Percentiles rank a stretch among this genome's conserved stretches.
Conservation (phyloP, 2,113 vertebrate genomes). For the Cyprinodon brontotheroides region DNA sequence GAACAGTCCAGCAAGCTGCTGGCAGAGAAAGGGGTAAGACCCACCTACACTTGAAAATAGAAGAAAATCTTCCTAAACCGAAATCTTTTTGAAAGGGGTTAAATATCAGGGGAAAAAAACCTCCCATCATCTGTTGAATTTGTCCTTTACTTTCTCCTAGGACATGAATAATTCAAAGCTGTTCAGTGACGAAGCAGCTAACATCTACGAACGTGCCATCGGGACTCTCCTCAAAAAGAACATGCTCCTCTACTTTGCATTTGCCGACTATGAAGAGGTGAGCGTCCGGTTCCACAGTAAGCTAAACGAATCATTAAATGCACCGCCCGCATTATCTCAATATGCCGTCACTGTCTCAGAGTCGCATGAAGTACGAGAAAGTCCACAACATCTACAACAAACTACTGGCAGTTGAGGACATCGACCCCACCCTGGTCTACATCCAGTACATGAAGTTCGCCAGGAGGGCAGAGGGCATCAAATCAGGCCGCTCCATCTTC, state of each 20-base stretch:
- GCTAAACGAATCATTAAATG: fast-evolving
- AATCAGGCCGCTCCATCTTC: constrained; percentile 96
- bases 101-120: not conserved
- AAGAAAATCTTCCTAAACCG: not conserved
- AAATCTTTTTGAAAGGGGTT: not conserved
- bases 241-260: constrained; percentile 99
- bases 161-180: constrained; percentile 99
- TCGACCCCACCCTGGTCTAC: constrained; percentile 98
- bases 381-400: constrained; percentile 98
- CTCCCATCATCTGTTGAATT: not conserved
- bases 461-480: constrained; percentile 97
- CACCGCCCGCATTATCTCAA: fast-evolving
- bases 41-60: not conserved
- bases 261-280: constrained; percentile 98
- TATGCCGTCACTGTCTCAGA: constrained; percentile 74
- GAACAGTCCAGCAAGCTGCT: constrained; percentile 98
- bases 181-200: constrained; percentile 98
- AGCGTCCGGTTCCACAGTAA: constrained; percentile 36
- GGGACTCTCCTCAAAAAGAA: constrained; percentile 98
- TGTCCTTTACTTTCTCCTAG: constrained; percentile 65
- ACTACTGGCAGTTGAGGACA: constrained; percentile 94
- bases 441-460: constrained; percentile 99
- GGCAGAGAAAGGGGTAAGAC: constrained; percentile 94
- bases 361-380: constrained; percentile 99
- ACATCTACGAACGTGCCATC: constrained; percentile 98